Conservation (phyloP, 2,113 vertebrate species). For the Salvelinus sp. region DNA sequence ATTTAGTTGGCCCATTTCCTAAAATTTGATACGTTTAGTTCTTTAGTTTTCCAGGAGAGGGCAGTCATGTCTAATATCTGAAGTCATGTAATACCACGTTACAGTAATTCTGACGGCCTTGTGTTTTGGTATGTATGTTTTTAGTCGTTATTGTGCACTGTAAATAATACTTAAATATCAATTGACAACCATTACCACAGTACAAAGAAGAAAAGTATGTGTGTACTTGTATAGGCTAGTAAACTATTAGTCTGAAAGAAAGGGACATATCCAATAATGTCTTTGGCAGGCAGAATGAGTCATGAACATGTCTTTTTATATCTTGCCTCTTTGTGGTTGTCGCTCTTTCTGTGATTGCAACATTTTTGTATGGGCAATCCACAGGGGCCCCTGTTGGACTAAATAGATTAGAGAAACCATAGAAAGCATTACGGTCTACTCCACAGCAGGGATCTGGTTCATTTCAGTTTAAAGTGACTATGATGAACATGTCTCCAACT, state of each 20-base stretch:
- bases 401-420: slow-evolving; percentile 47
- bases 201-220: background rate
- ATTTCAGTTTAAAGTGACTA: slow-evolving; percentile 60
- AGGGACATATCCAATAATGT: slow-evolving; percentile 30
- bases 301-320: slow-evolving; percentile 21
- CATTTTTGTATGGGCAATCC: slow-evolving; percentile 32
- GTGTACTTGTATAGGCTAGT: background rate
- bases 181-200: background rate
- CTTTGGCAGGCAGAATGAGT: slow-evolving; percentile 27
- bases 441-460: slow-evolving; percentile 56
- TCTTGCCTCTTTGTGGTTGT: slow-evolving; percentile 35
- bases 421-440: slow-evolving; percentile 61
- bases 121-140: background rate
- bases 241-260: slow-evolving; percentile 3
- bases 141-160: background rate
- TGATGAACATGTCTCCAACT: slow-evolving; percentile 51
- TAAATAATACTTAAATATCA: background rate
- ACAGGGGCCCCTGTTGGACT: slow-evolving; percentile 31
- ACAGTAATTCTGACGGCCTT: too few species aligned
- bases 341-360: slow-evolving; percentile 51
- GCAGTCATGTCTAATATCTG: slow-evolving; percentile 57
- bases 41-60: slow-evolving; percentile 48
- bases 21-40: background rate
- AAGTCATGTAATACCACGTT: background rate
- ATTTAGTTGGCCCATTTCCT: too few species aligned